Evolutionary conservation across 2,797 vertebrate genomes (phyloP).

Genomic region (Rhinoraja longicauda): DNA sequence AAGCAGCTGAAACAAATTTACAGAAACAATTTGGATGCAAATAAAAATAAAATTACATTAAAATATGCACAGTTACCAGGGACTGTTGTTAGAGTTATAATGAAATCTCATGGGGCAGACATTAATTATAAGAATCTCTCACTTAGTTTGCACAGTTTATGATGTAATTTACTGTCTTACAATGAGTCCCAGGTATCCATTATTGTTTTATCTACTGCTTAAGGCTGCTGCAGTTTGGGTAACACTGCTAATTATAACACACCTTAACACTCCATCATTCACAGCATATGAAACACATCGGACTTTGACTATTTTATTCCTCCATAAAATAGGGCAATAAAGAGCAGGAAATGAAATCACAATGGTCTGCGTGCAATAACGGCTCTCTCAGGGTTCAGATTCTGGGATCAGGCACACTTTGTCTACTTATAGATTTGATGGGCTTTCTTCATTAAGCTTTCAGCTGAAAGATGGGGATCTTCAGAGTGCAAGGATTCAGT

Average conservation of each 20-base stretch:
- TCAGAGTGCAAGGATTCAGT: not conserved
- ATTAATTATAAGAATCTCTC: not conserved
- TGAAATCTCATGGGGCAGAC: not conserved
- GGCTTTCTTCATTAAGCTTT: slow-evolving; percentile 26
- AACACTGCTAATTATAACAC: slow-evolving; percentile 23
- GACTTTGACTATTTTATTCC: slow-evolving; percentile 36
- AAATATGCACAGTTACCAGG: not conserved
- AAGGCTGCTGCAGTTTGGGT: slow-evolving; percentile 15
- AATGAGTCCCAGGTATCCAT: slow-evolving; percentile 11
- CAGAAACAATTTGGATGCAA: not conserved
- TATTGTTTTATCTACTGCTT: slow-evolving; percentile 10
- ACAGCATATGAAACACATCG: slow-evolving; percentile 4
- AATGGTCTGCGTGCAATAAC: not conserved
- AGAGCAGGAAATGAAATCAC: slow-evolving; percentile 37
- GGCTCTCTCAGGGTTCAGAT: slow-evolving; percentile 29
- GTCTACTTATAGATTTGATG: slow-evolving; percentile 30
- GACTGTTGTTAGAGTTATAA: not conserved
- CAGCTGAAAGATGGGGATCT: not conserved
- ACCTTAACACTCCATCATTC: slow-evolving; percentile 34
- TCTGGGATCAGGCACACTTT: slow-evolving; percentile 17
- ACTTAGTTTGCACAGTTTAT: not conserved
- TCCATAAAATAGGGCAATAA: slow-evolving; percentile 36
- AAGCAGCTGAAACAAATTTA: not conserved
- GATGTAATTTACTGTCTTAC: not conserved
- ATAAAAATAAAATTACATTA: not conserved